Base-by-base conservation (phyloP, 2,113 vertebrate genomes). In the Ranitomeya imitator region DNA sequence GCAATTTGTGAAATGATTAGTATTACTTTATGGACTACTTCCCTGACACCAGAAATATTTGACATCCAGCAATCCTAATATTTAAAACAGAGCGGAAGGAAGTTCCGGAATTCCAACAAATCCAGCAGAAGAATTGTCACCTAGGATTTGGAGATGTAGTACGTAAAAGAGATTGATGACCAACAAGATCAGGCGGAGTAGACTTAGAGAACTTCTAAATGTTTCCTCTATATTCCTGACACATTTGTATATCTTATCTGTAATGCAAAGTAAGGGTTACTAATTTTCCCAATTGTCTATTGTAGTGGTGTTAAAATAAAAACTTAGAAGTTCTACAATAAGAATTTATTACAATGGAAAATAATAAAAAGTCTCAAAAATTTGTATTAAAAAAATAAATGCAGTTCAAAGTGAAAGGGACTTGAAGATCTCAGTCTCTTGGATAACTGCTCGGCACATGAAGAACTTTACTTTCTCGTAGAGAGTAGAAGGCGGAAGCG, bases 1-100 rank as follows among this genome's bases (percentile, higher is more conserved):
- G 14, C n/a, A 23, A 31, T 37, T 71, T 45, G 15, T 37, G 31
- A 51, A 74, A 37, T 45, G 31, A 74, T 76, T 19, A 21, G 21
- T n/a, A 23, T 6, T 23, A 79, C 2, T 79, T n/a, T 55, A n/a
- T 23, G 21, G 57, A n/a, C 23, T 51, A 15, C 8, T 18, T 79
- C n/a, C 7, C 51, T 84, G 60, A 71, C 45, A 84, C 12, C 11
- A 16, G 45, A 71, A 9, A 71, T n/a, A 6, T 67, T 10, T 84
- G 65, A 85, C 67, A 74, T 74, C 69, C 51, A 74, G 16, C 69
- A 74, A 76, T 74, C 67, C 45, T 60, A 85, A 85, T 85, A 85
- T 85, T 85, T 85, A 85, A 85, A 85, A 59, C 13, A 85, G 65
- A 18, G 83, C 31, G 83, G 83, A 85, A 85, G 83, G 83, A 85